phyloP scores from a whole-genome alignment of 2,797 vertebrate genomes.

The Ptychobarbus kaznakovi region DNA sequence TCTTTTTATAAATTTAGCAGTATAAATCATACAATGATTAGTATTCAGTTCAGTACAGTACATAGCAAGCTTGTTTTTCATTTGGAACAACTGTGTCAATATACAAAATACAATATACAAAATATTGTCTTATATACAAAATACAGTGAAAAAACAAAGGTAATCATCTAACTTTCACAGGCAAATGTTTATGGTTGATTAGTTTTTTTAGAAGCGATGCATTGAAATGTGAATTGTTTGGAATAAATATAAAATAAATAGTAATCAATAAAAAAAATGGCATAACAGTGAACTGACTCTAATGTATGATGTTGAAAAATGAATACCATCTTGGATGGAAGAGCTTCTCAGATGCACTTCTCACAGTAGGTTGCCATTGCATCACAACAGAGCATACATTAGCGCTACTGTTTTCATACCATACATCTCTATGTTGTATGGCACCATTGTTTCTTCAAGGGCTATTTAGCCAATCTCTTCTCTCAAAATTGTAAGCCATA shows the following conservation, averaged over 20 bases:
- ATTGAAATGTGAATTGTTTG: neutral
- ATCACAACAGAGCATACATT: neutral
- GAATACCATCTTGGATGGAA: neutral
- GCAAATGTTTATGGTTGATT: neutral
- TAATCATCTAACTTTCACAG: neutral
- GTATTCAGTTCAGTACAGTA: neutral
- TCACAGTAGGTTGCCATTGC: neutral
- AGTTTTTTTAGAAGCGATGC: neutral
- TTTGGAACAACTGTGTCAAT: neutral
- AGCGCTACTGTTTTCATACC: neutral
- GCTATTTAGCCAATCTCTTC: constrained; percentile 10
- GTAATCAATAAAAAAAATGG: too few relatives aligned
- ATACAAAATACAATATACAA: too few relatives aligned
- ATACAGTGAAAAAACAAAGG: neutral
- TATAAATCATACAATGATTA: neutral
- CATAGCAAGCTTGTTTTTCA: neutral
- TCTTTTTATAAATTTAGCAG: neutral
- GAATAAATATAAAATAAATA: too few relatives aligned
- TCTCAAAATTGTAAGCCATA: constrained; percentile 3
- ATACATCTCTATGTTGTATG: neutral
- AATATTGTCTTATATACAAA: neutral
- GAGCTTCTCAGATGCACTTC: neutral
- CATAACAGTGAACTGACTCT: neutral
- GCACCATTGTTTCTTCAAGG: neutral
- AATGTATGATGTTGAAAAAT: neutral